Base-by-base conservation (phyloP, 2,888 invertebrate genomes). In the Myopa tessellatipennis region DNA sequence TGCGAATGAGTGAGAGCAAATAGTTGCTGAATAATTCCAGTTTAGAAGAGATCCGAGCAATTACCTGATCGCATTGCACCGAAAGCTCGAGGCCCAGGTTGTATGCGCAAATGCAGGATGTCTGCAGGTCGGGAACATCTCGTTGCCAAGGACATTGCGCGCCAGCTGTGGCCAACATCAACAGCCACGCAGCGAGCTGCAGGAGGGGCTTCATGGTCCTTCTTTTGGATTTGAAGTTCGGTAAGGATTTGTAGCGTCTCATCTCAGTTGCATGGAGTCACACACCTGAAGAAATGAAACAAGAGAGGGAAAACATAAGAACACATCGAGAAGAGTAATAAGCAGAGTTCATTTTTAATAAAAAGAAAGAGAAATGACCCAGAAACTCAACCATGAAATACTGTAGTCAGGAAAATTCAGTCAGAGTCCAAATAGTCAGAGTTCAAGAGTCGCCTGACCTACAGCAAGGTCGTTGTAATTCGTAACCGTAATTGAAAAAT, bases 131-230 rank as follows among this genome's bases (percentile, higher is more conserved):
- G 70, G 92, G 91, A 38, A 94, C 91, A 80, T 94, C 93, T 78
- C 92, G 91, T 84, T 94, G 94, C 96, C 96, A 96, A 0, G 97
- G 96, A 89, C 97, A 97, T 85, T 95, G 94, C 36, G 93, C 93
- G 72, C 65, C 69, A 38, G 82, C 79, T 72, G 81, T 69, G 18
- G 77, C 77, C 74, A 81, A 63, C 74, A 75, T 80, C 26, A 69
- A 18, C 55, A 80, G 71, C 16, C 60, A 14, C 68, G 79, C 38
- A 82, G 74, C 4, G 10, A 85, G 74, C 73, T 77, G 80, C 70
- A 76, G 61, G 10, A 26, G 61, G 34, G 26, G n/a, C 34, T 60
- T n/a, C 74, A 58, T 60, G 12, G 72, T 60, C 71, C 72, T 74
- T 74, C 76, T 58, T 52, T 81, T 78, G 82, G 77, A 78, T 80